phyloP scores from a whole-genome alignment of 1,140 invertebrate species.

The Euglossa dilemma region DNA sequence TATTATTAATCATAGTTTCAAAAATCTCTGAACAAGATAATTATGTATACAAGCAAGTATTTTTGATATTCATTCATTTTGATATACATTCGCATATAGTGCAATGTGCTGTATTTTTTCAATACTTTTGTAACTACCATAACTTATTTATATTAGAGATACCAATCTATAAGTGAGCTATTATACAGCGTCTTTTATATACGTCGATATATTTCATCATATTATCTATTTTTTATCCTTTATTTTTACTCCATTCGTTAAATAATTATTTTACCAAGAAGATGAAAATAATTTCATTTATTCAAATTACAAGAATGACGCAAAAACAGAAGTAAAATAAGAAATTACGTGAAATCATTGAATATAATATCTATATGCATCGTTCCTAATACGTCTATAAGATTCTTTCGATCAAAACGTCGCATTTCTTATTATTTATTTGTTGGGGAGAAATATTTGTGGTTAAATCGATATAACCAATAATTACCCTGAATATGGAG shows the following conservation, averaged over 20 bases:
- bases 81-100: neutral
- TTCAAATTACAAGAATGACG: neutral
- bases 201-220: neutral
- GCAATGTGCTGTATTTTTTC: neutral
- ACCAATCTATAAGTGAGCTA: conserved; percentile 29
- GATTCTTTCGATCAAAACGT: neutral
- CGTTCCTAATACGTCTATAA: neutral
- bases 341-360: neutral
- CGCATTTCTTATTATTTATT: neutral
- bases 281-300: neutral
- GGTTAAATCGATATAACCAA: neutral
- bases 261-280: too few relatives aligned
- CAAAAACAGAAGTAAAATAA: neutral
- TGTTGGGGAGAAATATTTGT: too few relatives aligned
- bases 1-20: neutral
- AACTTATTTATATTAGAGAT: neutral
- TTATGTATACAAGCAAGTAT: neutral
- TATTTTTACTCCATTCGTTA: neutral
- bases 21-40: neutral
- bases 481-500: conserved; percentile 76
- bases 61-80: neutral
- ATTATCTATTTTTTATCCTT: neutral
- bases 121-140: neutral
- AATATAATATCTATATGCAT: neutral
- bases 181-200: neutral